These are phyloP conservation scores for Cryptus armator DNA, from an alignment of 2,888 invertebrate genomes.

Conservation along the genomic window DNA sequence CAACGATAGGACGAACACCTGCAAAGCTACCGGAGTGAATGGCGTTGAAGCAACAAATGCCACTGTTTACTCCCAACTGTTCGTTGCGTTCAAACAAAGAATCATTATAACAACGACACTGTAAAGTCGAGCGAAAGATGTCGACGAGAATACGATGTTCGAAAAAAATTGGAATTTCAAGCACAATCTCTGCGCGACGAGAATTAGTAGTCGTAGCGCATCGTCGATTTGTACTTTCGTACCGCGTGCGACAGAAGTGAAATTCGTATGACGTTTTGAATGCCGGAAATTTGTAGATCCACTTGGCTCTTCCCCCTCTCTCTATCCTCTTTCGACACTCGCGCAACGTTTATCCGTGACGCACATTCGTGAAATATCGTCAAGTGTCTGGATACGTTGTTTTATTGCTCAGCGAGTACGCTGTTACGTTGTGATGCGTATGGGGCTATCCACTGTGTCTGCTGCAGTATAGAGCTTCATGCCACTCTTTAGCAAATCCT, in stretches of 20 bases:
- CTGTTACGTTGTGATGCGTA: slow-evolving; percentile 15
- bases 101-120: neutral
- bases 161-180: slow-evolving; percentile 39
- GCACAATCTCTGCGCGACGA: slow-evolving; percentile 5
- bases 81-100: slow-evolving; percentile 28
- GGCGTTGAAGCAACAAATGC: slow-evolving; percentile 14
- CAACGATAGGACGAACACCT: neutral
- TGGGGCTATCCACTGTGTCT: neutral
- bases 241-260: neutral
- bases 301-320: neutral
- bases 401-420: slow-evolving; percentile 1
- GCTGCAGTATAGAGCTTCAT: slow-evolving; percentile 22
- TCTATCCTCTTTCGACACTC: neutral
- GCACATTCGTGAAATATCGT: slow-evolving; percentile 44
- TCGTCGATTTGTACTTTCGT: neutral
- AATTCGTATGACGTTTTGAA: slow-evolving; percentile 43
- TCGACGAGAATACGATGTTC: neutral
- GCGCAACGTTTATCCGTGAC: slow-evolving; percentile 16
- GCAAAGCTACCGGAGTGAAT: neutral
- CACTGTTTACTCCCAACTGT: slow-evolving; percentile 11
- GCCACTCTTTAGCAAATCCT: slow-evolving; percentile 31
- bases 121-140: neutral
- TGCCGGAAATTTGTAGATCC: slow-evolving; percentile 34
- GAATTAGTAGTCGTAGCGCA: too few species aligned
- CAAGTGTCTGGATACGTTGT: slow-evolving; percentile 7